A percentile compares a stretch with the other conserved stretches of the same genome.
Evolutionary conservation across 2,888 invertebrate species (phyloP).

Genomic region (Zaprionus lineosus): DNA sequence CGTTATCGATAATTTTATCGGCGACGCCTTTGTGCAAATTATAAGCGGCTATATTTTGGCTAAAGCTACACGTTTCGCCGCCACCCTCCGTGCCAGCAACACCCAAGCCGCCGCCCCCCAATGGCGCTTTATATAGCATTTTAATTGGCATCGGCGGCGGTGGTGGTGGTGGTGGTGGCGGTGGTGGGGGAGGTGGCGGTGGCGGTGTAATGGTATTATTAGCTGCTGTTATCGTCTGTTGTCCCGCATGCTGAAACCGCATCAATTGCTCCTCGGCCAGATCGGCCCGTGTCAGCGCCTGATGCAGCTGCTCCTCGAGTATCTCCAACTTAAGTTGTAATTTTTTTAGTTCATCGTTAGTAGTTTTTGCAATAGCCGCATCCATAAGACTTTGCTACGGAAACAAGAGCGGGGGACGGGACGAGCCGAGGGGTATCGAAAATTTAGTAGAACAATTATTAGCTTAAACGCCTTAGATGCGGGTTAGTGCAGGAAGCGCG

Average conservation of each 20-base stretch:
- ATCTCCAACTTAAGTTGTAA: constrained; percentile 85
- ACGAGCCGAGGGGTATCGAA: constrained; percentile 53
- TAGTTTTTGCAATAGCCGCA: constrained; percentile 84
- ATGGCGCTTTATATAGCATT: constrained; percentile 64
- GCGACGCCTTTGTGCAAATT: constrained; percentile 66
- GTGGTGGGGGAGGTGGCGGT: constrained; percentile 70
- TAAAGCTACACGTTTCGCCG: constrained; percentile 47
- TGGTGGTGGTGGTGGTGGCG: constrained; percentile 74
- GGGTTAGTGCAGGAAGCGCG: constrained; percentile 43
- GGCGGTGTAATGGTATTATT: constrained; percentile 73
- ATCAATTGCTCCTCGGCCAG: constrained; percentile 83
- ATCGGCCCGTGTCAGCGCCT: constrained; percentile 84
- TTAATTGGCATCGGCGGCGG: constrained; percentile 79
- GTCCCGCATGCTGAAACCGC: constrained; percentile 64
- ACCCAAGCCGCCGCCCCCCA: constrained; percentile 8
- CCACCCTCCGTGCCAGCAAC: constrained; percentile 24
- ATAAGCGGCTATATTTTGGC: constrained; percentile 70
- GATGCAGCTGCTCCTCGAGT: constrained; percentile 84
- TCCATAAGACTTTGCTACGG: constrained; percentile 84
- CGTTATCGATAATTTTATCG: constrained; percentile 80
- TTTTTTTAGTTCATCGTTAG: constrained; percentile 84
- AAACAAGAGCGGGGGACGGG: constrained; percentile 50
- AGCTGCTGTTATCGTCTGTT: constrained; percentile 27
- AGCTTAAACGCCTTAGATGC: constrained; percentile 39
- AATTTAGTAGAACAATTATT: constrained; percentile 77